Conservation (phyloP, 2,888 invertebrate genomes). For the Andrena minutula region DNA sequence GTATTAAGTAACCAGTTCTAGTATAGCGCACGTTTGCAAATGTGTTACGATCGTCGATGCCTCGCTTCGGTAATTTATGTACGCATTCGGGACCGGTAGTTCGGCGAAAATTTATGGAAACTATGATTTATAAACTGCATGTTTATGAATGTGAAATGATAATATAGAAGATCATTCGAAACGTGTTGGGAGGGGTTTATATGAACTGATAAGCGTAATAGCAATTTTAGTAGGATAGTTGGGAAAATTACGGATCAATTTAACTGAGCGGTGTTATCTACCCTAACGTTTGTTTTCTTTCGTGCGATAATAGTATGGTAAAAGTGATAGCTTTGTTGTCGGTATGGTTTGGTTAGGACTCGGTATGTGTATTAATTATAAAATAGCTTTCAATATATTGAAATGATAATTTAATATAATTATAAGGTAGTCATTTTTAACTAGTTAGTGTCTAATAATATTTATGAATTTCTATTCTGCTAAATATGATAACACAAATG, state of each 20-base stretch:
- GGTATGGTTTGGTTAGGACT: neutral
- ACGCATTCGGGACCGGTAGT: neutral
- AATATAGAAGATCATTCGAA: neutral
- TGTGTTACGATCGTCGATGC: neutral
- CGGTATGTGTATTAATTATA: no score
- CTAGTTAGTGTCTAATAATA: no score
- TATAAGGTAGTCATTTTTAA: no score
- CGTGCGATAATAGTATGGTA: neutral
- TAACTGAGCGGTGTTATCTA: no score
- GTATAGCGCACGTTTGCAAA: neutral
- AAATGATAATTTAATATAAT: no score
- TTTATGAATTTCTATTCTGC: no score
- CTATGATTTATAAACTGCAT: neutral
- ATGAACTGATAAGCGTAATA: neutral
- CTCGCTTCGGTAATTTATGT: neutral
- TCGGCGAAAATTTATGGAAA: neutral
- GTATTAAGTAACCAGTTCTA: constrained; percentile 26
- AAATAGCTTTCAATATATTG: no score
- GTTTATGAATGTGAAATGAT: neutral
- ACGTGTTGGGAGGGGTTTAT: no score
- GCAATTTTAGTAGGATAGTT: neutral
- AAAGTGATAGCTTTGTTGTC: neutral
- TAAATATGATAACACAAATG: no score
- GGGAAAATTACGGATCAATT: neutral
- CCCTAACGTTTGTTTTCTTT: no score